Evolutionary conservation across 2,888 invertebrate genomes (phyloP), one percentile per base, ranked within the genome.

Genomic region (Panopea generosa): DNA sequence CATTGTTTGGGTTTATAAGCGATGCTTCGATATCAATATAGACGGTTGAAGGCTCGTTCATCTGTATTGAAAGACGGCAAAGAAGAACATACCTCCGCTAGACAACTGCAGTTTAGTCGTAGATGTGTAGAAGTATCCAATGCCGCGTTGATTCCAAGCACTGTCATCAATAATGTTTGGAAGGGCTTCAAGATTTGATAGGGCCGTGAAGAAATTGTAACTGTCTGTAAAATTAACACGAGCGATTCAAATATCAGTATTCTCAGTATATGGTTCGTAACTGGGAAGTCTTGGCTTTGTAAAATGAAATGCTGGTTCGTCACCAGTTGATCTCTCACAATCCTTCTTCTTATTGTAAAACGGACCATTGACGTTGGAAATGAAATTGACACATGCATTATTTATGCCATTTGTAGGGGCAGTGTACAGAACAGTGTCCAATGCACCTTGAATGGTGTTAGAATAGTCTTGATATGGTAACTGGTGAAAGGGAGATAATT

Each of bases 381-480:
- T 50, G 29, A 62, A 73, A 24, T 68, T 62, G n/a, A 68, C 57
- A 33, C 47, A 73, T 14, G 61, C 20, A 2, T 73, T 50, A 4
- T 33, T 7, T 4, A 43, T 1, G 40, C 27, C 16, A 22, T 52
- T 45, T 11, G 62, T 50, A 1, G 61, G 20, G 3, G 49, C 38
- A 0, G 29, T 20, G 24, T 62, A 73, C 22, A 43, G 43, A n/a
- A 68, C 56, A n/a, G 45, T 22, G 14, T 6, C 9, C 9, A 56
- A 56, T 7, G 29, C n/a, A 18, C 6, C 3, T 47, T 29, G 27
- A 3, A 62, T 62, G 2, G 26, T 1, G 7, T 29, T 18, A 18
- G 18, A 26, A 26, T 67, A 73, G 33, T 56, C 57, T 22, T 11
- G 9, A 1, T 61, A 20, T 2, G 22, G 6, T 45, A 18, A n/a